Base-by-base conservation (phyloP, 2,797 vertebrate genomes). In the Distichodus sexfasciatus region DNA sequence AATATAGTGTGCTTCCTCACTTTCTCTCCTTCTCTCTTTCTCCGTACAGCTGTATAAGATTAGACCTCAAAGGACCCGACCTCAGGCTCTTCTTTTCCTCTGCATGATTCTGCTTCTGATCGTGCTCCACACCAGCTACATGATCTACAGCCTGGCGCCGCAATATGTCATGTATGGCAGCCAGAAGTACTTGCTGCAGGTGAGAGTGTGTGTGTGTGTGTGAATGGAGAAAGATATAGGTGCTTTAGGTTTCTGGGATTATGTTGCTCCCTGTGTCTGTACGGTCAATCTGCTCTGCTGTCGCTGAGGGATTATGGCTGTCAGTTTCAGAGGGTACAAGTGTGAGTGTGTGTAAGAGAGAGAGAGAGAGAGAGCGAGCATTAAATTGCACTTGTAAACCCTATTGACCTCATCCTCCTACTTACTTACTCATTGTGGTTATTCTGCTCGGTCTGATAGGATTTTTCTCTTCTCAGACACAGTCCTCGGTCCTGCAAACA, bases 161-260 rank as follows among this genome's bases (percentile, higher is more conserved):
- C 96, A 99, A 63, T 99, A 99, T 47, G 96, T 98, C 74, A 99
- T 99, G 96, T 99, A 97, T 61, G 97, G 97, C 85, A 99, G 96
- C 86, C 97, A 99, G 87, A 98, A 96, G 72, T 99, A 99, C 81
- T 79, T 95, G 47, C 75, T 87, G 58, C 91, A 94, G 93, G 96
- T 98, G 80, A 92, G 93, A 53, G 21, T 2, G 36, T 21, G 7
- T 10, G 11, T 26, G 11, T 55, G 44, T 68, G 57, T 24, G 10
- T 4, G n/a, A 33, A 5, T 69, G 23, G 23, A 5, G 51, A 24
- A 19, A 43, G 24, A 8, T n/a, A 26, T 38, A 5, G 11, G 4
- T 48, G 21, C 60, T 19, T 77, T 23, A 33, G 43, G 53, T 15
- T 23, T n/a, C 8, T 50, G 17, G 50, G 50, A 66, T 55, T 55